Evolutionary conservation across 2,113 vertebrate genomes (phyloP).

Genomic region (Salvelinus alpinus): DNA sequence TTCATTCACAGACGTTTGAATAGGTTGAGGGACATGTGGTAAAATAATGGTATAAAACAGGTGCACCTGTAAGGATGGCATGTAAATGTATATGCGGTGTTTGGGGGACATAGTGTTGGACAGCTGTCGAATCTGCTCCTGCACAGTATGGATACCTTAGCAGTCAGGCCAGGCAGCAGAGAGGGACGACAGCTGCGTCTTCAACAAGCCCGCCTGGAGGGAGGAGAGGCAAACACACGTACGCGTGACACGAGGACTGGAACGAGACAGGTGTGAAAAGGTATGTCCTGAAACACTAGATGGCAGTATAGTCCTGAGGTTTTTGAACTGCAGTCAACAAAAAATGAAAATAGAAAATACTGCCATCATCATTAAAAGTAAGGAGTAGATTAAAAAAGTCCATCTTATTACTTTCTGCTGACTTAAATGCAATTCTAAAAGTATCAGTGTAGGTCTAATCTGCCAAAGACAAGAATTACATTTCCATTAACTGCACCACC

Average conservation of each 20-base stretch:
- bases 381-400: constrained; percentile 41
- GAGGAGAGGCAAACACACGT: constrained; percentile 8
- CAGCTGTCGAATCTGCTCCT: constrained; percentile 77
- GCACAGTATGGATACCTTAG: constrained; percentile 81
- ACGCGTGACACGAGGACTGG: not conserved
- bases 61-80: too few species aligned
- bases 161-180: constrained; percentile 77
- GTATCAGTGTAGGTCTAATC: constrained; percentile 37
- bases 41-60: too few species aligned
- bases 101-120: constrained; percentile 21
- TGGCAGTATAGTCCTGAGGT: constrained; percentile 42
- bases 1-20: too few species aligned
- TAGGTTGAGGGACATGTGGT: too few species aligned
- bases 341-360: constrained; percentile 28
- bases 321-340: constrained; percentile 6
- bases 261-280: not conserved
- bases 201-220: constrained; percentile 68
- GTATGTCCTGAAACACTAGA: constrained; percentile 44
- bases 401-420: constrained; percentile 31
- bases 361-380: constrained; percentile 43
- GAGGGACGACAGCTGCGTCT: constrained; percentile 74
- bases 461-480: constrained; percentile 13
- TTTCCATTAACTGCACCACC: constrained; percentile 18
- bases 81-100: too few species aligned
- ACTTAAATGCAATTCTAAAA: constrained; percentile 16